These are phyloP conservation scores for Tubulanus polymorphus DNA, from an alignment of 2,888 invertebrate species.

Conservation along the genomic window DNA sequence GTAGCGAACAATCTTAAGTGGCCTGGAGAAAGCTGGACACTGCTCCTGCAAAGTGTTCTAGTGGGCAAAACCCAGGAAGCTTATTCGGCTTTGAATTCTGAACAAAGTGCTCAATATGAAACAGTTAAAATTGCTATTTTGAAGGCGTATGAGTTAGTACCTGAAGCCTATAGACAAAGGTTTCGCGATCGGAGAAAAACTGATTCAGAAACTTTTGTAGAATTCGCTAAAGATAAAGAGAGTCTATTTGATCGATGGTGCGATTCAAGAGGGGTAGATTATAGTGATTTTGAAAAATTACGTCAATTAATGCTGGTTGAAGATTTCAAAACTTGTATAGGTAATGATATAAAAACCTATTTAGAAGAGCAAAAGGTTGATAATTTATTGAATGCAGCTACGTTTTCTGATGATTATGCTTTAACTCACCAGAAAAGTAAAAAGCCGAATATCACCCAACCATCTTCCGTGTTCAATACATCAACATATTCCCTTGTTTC, in stretches of 20 bases:
- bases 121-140: constrained; percentile 12
- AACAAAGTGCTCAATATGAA: constrained; percentile 14
- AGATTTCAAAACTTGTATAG: constrained; percentile 11
- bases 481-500: too few species aligned
- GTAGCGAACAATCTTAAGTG: constrained; percentile 13
- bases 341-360: constrained; percentile 7
- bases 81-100: constrained; percentile 7
- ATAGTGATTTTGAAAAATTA: constrained; percentile 7
- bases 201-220: constrained; percentile 15
- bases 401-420: constrained; percentile 11
- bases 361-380: constrained; percentile 10
- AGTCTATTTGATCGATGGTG: constrained; percentile 15
- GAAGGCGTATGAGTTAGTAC: constrained; percentile 22
- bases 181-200: constrained; percentile 15
- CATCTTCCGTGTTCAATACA: too few species aligned
- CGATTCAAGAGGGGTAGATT: background rate
- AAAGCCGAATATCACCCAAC: too few species aligned
- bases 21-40: constrained; percentile 9
- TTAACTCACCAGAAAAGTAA: constrained; percentile 12
- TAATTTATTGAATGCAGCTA: constrained; percentile 6
- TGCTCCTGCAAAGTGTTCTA: constrained; percentile 18
- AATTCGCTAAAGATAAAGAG: constrained; percentile 18
- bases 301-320: constrained; percentile 9
- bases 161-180: constrained; percentile 21
- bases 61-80: constrained; percentile 12